These are phyloP conservation scores for Clusia tigrina DNA, from an alignment of 2,888 invertebrate genomes.

Conservation along the genomic window DNA sequence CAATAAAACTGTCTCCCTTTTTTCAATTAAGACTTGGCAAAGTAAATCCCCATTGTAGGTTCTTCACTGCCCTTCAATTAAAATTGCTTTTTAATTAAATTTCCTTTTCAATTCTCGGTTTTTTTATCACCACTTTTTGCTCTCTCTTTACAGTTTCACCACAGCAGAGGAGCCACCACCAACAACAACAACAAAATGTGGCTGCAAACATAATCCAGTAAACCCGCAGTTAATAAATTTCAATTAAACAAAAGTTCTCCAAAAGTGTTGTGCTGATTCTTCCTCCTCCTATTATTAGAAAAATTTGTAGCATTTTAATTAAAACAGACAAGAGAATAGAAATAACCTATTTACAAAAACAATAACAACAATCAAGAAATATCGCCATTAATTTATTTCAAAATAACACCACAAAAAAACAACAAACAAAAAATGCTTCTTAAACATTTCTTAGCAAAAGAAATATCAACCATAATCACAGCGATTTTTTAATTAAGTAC, in stretches of 20 bases:
- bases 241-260: slow-evolving; percentile 10
- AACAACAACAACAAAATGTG: slow-evolving; percentile 3
- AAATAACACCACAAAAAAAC: too few relatives aligned
- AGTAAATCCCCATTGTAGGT: too few relatives aligned
- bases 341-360: not conserved
- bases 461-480: too few relatives aligned
- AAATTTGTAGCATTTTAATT: not conserved
- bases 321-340: not conserved
- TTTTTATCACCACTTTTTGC: not conserved
- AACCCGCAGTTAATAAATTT: not conserved
- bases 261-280: slow-evolving; percentile 10
- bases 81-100: slow-evolving; percentile 7
- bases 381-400: not conserved
- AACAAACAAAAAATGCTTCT: too few relatives aligned
- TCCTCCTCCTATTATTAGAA: not conserved
- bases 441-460: too few relatives aligned
- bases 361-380: not conserved
- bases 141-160: not conserved
- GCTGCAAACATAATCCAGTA: not conserved
- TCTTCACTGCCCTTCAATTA: too few relatives aligned
- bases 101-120: too few relatives aligned
- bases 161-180: not conserved
- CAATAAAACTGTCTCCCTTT: too few relatives aligned
- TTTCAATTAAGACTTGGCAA: too few relatives aligned
- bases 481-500: not conserved